Evolutionary conservation across 2,113 vertebrate species (phyloP), one percentile per base, ranked within the genome.

Genomic region (Abramis brama): DNA sequence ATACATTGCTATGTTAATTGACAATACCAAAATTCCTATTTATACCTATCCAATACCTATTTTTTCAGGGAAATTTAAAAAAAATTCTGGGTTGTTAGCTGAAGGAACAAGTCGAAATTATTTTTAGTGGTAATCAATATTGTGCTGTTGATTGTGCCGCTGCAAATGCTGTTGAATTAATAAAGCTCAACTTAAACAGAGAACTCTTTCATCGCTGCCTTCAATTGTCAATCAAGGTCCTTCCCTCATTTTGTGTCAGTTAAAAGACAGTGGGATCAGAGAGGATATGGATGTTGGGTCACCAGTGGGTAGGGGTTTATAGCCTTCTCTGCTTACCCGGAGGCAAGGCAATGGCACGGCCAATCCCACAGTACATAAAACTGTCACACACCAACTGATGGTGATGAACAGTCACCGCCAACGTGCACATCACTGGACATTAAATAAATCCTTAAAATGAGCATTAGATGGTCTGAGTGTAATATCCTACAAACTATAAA

Each of bases 281-380:
- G 50, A 73, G 73, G 64, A 81, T 82, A 83, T 43, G 66, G 85
- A 88, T 80, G 68, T 36, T 59, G 30, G 47, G 71, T 81, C 70
- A 87, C 71, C 87, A 84, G 88, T 89, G 79, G 83, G 87, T 43
- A 43, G 85, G 30, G n/a, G 81, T 89, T 87, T 83, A 87, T 89
- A 86, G 79, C 62, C 82, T 79, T 89, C 85, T 88, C 88, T 71
- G 66, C 79, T 84, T 79, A 82, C 82, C 82, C 5, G 77, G 85
- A 90, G 90, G 89, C 91, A 91, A 86, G 77, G 74, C 82, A 89
- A 86, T 73, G 59, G 73, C 85, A 81, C 62, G 71, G 88, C 74
- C 27, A 76, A 91, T 91, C 87, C 80, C 84, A 87, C 73, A 82
- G 82, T 68, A 68, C 80, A 87, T 92, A 89, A 90, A 92, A 66